Base-by-base conservation (phyloP, 2,888 invertebrate genomes). In the Mesorhabditis belari region DNA sequence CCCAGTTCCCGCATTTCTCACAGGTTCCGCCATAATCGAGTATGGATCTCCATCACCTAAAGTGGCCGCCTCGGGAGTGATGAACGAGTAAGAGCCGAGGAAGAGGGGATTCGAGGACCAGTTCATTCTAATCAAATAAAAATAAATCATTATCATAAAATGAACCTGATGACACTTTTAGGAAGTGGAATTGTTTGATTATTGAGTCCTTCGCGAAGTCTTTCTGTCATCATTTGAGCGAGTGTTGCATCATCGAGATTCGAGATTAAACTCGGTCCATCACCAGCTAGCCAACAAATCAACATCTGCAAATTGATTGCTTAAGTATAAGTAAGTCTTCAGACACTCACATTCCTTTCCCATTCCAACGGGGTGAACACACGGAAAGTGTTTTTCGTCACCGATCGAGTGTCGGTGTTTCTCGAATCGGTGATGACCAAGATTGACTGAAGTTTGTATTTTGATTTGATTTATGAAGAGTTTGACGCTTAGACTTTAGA, bases 201-300 rank as follows among this genome's bases (percentile, higher is more conserved):
- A n/a, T 17, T n/a, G 44, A 35, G 44, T n/a, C 12, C 12, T 35
- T 35, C 44, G 12, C 44, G 12, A 17, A 35, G n/a, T n/a, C 44
- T 1, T n/a, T 35, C 44, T n/a, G 44, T 35, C 44, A 35, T n/a
- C 44, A 35, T 9, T n/a, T 35, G 12, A n/a, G 44, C 44, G 12
- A 35, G 44, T n/a, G 44, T n/a, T n/a, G 12, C 12, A 35, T 58
- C 35, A 21, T 19, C 23, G 12, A 54, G 6, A 9, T 25, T 6
- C 6, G 55, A 19, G 9, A 70, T 60, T 25, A 28, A 19, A 21
- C 49, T 25, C 2, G 73, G 73, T 9, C 70, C 70, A 27, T 57
- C 24, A 17, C 73, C 74, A 17, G 73, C 71, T 9, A 74, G 56
- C 74, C 74, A 74, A 9, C 59, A 62, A 17, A 70, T 58, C 0